Percentiles rank a stretch among this genome's conserved stretches.
These are phyloP conservation scores for Notarius quadriscutis DNA, from an alignment of 2,113 vertebrate species.

Conservation along the genomic window DNA sequence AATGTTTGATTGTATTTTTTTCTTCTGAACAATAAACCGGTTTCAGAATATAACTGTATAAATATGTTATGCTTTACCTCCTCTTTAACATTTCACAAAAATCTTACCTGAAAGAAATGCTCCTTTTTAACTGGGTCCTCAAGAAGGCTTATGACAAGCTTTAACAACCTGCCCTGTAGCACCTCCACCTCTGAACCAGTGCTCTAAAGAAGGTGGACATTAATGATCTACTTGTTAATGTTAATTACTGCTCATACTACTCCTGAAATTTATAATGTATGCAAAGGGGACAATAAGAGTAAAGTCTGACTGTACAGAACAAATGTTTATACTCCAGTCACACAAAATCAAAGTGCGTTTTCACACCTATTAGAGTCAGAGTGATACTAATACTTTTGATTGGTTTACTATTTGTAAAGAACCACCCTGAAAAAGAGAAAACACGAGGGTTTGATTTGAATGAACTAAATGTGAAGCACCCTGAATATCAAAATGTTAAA, in stretches of 20 bases:
- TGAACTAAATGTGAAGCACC: background rate
- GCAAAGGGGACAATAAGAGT: background rate
- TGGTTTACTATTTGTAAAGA: background rate
- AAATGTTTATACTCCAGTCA: background rate
- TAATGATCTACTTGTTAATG: background rate
- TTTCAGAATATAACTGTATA: background rate
- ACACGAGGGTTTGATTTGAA: background rate
- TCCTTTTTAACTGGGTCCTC: conserved; percentile 72
- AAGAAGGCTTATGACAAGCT: conserved; percentile 70
- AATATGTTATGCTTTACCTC: background rate
- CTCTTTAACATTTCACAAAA: background rate
- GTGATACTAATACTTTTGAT: background rate
- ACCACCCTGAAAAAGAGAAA: background rate
- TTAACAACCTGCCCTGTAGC: conserved; percentile 73
- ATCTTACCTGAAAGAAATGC: conserved; percentile 72
- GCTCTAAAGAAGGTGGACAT: conserved; percentile 50
- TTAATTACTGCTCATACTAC: background rate
- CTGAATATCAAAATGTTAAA: background rate
- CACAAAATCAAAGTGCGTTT: background rate
- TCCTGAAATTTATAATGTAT: background rate
- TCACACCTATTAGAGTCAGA: background rate
- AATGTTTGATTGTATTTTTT: background rate
- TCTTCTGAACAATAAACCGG: background rate
- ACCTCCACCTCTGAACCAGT: conserved; percentile 68
- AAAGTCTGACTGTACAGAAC: background rate